Conservation (phyloP, 2,797 vertebrate species). For the Pseudochirops cupreus region DNA sequence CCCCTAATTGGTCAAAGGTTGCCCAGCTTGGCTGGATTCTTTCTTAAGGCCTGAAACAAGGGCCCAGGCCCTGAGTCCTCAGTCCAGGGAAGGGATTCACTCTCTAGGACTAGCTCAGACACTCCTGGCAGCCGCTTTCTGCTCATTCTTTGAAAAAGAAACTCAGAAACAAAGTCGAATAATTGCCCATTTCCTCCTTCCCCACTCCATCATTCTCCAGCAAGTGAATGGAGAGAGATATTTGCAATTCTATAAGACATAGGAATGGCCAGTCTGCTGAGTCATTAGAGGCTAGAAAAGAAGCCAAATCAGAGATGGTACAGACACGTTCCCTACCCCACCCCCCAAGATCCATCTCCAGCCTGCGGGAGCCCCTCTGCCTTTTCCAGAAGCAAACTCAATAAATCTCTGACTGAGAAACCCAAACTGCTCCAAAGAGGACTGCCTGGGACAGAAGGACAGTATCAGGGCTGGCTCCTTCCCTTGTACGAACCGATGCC, state of each 20-base stretch:
- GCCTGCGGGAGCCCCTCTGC: neutral
- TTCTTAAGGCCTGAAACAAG: neutral
- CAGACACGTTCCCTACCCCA: neutral
- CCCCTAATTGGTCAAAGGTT: neutral
- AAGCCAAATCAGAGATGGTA: neutral
- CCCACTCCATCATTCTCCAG: constrained; percentile 61
- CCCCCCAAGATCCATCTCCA: neutral
- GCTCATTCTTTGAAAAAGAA: constrained; percentile 47
- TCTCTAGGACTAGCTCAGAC: constrained; percentile 46
- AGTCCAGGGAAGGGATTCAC: constrained; percentile 32
- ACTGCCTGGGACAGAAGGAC: neutral
- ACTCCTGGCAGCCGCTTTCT: constrained; percentile 27
- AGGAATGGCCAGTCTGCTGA: constrained; percentile 56
- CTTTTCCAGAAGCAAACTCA: neutral
- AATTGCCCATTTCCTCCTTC: constrained; percentile 52
- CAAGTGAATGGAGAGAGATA: constrained; percentile 55
- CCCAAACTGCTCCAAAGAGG: neutral
- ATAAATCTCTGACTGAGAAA: neutral
- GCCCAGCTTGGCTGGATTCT: neutral
- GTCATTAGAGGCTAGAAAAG: constrained; percentile 63
- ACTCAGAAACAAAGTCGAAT: constrained; percentile 60
- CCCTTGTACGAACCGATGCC: neutral
- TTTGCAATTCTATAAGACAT: constrained; percentile 65
- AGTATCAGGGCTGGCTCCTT: neutral
- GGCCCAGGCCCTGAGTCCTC: neutral